Conservation (phyloP, 2,113 vertebrate genomes). For the Mustela lutreola region DNA sequence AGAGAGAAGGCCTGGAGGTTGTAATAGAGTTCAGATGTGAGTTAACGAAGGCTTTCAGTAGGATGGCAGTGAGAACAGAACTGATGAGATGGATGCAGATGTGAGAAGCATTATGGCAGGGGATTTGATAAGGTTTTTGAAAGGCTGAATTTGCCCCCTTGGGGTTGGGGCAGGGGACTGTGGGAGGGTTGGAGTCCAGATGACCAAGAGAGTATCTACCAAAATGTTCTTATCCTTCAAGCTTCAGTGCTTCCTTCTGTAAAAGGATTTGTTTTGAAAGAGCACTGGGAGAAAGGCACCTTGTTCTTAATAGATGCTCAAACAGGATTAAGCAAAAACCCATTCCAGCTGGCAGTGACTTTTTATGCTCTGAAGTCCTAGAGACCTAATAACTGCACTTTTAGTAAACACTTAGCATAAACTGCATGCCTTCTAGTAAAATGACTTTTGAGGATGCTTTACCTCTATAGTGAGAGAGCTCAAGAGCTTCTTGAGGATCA, state of each 20-base stretch:
- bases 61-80: conserved; percentile 50
- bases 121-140: conserved; percentile 63
- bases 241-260: neutral
- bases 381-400: neutral
- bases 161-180: neutral
- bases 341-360: conserved; percentile 22
- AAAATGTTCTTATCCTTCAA: conserved; percentile 34
- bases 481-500: neutral
- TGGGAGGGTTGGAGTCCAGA: neutral
- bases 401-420: neutral
- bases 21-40: conserved; percentile 74
- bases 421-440: neutral
- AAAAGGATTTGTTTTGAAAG: conserved; percentile 45
- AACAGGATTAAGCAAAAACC: neutral
- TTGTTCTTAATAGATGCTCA: neutral
- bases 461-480: neutral
- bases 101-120: conserved; percentile 39
- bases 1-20: conserved; percentile 37
- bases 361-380: neutral
- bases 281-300: neutral
- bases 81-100: conserved; percentile 65
- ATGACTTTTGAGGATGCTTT: neutral
- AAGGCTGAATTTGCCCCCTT: conserved; percentile 36
- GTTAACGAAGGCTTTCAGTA: conserved; percentile 72
- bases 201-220: conserved; percentile 30